Conservation (phyloP, 2,888 invertebrate species). For the Plagodis dolabraria region DNA sequence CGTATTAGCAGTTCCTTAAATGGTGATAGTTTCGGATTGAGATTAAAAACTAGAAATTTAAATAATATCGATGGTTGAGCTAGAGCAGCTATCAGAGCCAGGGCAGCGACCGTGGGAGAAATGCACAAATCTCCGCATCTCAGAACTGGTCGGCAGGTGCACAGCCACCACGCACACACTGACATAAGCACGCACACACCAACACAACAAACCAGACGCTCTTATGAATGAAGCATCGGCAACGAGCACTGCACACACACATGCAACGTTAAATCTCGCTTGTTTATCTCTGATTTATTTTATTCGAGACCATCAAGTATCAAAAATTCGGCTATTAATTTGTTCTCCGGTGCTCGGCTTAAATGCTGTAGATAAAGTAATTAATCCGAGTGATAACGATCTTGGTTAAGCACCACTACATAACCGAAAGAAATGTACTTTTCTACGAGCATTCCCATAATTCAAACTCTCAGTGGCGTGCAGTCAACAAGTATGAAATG, state of each 20-base stretch:
- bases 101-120: constrained; percentile 85
- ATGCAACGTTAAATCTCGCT: constrained; percentile 64
- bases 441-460: constrained; percentile 24
- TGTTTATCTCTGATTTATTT: constrained; percentile 83
- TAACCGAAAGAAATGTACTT: constrained; percentile 29
- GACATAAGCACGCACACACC: constrained; percentile 47
- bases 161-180: constrained; percentile 55
- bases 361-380: constrained; percentile 76
- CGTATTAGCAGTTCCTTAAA: no score
- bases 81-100: constrained; percentile 73
- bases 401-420: constrained; percentile 50
- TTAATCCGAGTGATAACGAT: constrained; percentile 73
- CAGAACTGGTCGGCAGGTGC: constrained; percentile 85
- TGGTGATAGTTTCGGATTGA: constrained; percentile 35
- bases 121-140: constrained; percentile 84
- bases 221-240: constrained; percentile 79
- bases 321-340: constrained; percentile 80
- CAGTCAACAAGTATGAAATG: no score
- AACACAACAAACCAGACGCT: constrained; percentile 62
- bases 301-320: constrained; percentile 74
- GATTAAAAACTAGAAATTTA: constrained; percentile 61
- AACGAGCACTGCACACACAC: constrained; percentile 46
- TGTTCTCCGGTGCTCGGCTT: constrained; percentile 69
- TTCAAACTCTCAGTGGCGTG: no score
- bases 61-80: constrained; percentile 76